Conservation (phyloP, 2,113 vertebrate species). For the Silurus meridionalis region DNA sequence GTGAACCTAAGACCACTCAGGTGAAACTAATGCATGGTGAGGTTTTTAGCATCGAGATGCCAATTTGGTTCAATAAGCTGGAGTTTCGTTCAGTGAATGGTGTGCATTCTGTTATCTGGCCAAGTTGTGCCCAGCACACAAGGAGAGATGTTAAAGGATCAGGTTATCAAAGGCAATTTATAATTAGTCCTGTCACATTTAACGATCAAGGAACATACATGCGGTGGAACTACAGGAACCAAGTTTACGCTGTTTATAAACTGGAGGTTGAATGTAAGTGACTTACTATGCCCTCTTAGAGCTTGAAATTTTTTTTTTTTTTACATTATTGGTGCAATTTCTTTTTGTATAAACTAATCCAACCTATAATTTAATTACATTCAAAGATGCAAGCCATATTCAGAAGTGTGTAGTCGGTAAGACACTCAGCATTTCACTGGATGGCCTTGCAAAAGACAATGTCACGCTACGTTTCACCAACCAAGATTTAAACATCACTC, state of each 20-base stretch:
- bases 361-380: not conserved
- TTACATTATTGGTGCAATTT: not conserved
- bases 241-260: conserved; percentile 17
- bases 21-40: not conserved
- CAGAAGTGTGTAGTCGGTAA: conserved; percentile 57
- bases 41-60: not conserved
- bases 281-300: not conserved
- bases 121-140: not conserved
- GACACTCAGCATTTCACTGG: conserved; percentile 57
- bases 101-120: conserved; percentile 1
- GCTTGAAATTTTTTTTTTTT: no score
- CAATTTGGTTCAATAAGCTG: conserved; percentile 19
- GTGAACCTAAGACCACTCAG: not conserved
- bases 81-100: conserved; percentile 5
- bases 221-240: conserved; percentile 12
- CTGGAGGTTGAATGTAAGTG: conserved; percentile 12
- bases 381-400: not conserved
- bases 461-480: conserved; percentile 52
- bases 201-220: conserved; percentile 24
- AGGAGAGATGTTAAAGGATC: conserved; percentile 8
- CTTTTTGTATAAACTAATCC: not conserved
- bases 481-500: conserved; percentile 40
- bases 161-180: conserved; percentile 1
- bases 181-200: not conserved
- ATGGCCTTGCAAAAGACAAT: conserved; percentile 45